These are phyloP conservation scores for Butorides virescens DNA, from an alignment of 2,113 vertebrate species.

Conservation along the genomic window DNA sequence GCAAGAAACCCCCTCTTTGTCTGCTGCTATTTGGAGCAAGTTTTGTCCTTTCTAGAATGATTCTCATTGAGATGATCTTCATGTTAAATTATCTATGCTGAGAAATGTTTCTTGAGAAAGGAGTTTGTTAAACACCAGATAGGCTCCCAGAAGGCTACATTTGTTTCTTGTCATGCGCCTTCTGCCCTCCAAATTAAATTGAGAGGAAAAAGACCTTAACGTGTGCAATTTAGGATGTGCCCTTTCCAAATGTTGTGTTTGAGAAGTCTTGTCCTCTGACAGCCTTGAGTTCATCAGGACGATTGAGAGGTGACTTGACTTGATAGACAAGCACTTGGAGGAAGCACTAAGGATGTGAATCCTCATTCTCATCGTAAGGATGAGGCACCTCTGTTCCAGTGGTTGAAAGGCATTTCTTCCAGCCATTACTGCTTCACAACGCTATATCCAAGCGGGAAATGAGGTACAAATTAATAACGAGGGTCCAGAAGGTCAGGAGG, in stretches of 20 bases:
- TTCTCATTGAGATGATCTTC: neutral
- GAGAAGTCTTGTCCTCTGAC: neutral
- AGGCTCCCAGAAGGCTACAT: neutral
- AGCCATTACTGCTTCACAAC: neutral
- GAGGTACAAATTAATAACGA: neutral
- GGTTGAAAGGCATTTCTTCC: neutral
- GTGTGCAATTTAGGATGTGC: neutral
- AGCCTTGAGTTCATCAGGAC: neutral
- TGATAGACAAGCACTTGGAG: neutral
- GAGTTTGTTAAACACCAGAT: neutral
- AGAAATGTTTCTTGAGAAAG: neutral
- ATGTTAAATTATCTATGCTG: neutral
- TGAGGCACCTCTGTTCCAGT: neutral
- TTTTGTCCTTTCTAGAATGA: neutral
- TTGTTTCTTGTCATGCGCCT: neutral
- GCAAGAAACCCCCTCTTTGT: neutral
- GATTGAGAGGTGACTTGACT: neutral
- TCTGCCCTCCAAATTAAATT: neutral
- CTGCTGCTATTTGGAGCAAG: neutral
- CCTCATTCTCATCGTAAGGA: neutral
- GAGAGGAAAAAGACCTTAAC: neutral
- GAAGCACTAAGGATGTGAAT: neutral
- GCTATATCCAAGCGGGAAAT: neutral
- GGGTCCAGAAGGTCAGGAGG: neutral
- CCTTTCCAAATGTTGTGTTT: neutral